phyloP scores from a whole-genome alignment of 1,140 invertebrate species.

The Cylas formicarius region DNA sequence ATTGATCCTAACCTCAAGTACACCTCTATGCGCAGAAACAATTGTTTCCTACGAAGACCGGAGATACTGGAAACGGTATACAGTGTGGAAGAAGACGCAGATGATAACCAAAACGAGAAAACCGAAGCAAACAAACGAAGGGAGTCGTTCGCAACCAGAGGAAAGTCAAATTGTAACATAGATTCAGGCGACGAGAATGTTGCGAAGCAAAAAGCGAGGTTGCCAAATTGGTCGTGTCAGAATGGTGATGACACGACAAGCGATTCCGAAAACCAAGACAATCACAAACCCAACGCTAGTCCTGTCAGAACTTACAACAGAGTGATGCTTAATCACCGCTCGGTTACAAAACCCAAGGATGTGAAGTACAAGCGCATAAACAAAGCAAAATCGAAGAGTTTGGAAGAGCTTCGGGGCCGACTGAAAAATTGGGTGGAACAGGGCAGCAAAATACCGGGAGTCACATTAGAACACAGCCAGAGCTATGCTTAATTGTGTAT shows the following conservation, averaged over 20 bases:
- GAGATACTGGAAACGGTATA: constrained; percentile 74
- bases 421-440: constrained; percentile 79
- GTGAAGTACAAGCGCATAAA: constrained; percentile 86
- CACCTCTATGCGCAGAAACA: constrained; percentile 58
- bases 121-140: constrained; percentile 43
- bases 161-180: constrained; percentile 42
- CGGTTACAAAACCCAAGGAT: constrained; percentile 83
- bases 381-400: constrained; percentile 80
- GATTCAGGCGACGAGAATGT: constrained; percentile 44
- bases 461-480: constrained; percentile 38
- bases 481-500: constrained; percentile 40
- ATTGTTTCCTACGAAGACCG: constrained; percentile 66
- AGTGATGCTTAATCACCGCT: constrained; percentile 83
- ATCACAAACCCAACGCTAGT: constrained; percentile 18
- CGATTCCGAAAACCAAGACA: constrained; percentile 36
- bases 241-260: constrained; percentile 7
- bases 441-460: constrained; percentile 51
- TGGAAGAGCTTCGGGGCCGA: constrained; percentile 73
- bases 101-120: constrained; percentile 49
- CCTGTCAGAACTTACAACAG: constrained; percentile 70
- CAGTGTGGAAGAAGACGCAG: constrained; percentile 72
- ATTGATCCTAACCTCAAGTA: constrained; percentile 72
- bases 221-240: constrained; percentile 16
- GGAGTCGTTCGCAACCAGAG: constrained; percentile 41
- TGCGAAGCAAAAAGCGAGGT: no score